Conservation (phyloP, 2,888 invertebrate species). For the Sycophila texana region DNA sequence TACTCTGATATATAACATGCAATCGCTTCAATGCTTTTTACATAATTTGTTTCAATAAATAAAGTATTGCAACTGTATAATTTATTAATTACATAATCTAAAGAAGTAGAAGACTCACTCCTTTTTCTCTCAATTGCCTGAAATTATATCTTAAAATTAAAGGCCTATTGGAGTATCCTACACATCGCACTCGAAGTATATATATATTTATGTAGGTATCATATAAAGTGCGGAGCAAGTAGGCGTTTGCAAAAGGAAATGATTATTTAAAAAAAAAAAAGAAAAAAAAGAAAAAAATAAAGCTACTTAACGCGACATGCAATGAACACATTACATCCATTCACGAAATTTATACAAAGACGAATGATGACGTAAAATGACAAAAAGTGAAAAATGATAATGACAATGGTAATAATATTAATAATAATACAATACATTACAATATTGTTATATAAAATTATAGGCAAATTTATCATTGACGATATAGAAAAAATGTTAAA, state of each 20-base stretch:
- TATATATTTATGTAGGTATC: conserved; percentile 25
- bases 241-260: conserved; percentile 37
- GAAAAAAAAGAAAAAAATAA: conserved; percentile 45
- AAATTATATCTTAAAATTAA: conserved; percentile 36
- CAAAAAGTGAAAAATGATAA: conserved; percentile 55
- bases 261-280: conserved; percentile 6
- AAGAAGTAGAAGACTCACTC: conserved; percentile 45
- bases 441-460: conserved; percentile 63
- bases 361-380: conserved; percentile 58
- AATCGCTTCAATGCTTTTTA: conserved; percentile 53
- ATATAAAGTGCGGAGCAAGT: conserved; percentile 45
- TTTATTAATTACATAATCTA: conserved; percentile 53
- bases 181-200: conserved; percentile 39
- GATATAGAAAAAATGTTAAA: conserved; percentile 70
- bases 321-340: conserved; percentile 71
- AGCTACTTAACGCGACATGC: conserved; percentile 60
- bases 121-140: conserved; percentile 28
- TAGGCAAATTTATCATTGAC: conserved; percentile 64
- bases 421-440: conserved; percentile 46
- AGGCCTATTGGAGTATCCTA: conserved; percentile 37
- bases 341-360: conserved; percentile 65
- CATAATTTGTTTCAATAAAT: conserved; percentile 54
- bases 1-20: conserved; percentile 37
- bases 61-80: conserved; percentile 54
- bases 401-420: conserved; percentile 49